Conservation (phyloP, 2,113 vertebrate species). For the Periophthalmus modestus region DNA sequence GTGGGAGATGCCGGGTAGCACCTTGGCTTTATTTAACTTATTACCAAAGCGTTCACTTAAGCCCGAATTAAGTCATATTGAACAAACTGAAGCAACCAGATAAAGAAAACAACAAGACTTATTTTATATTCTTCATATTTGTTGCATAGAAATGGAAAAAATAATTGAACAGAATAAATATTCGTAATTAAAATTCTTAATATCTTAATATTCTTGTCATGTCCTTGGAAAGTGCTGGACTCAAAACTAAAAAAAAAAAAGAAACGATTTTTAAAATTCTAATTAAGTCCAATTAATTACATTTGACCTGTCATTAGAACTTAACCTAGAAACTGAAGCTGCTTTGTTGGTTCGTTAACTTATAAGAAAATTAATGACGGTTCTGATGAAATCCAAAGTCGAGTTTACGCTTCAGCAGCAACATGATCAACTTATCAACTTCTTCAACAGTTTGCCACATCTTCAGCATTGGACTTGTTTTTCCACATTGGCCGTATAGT, state of each 20-base stretch:
- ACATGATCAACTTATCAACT: not conserved
- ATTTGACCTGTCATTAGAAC: not conserved
- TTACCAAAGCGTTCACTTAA: not conserved
- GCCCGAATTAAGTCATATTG: not conserved
- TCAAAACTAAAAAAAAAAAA: not conserved
- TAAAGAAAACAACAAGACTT: not conserved
- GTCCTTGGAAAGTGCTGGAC: not conserved
- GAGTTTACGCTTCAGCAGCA: not conserved
- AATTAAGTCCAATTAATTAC: not conserved
- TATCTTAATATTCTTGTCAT: not conserved
- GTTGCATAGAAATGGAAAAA: not conserved
- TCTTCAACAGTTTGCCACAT: conserved; percentile 15
- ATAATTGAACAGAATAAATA: not conserved
- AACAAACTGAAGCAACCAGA: not conserved
- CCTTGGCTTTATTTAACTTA: conserved; percentile 32
- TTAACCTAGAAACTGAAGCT: not conserved
- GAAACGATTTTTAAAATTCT: not conserved
- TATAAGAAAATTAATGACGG: not conserved
- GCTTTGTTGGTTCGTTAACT: not conserved
- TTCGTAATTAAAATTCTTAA: not conserved
- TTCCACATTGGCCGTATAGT: conserved; percentile 24
- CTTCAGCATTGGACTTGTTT: not conserved
- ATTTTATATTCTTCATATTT: too few species aligned
- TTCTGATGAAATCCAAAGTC: not conserved
- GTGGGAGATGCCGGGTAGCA: not conserved